phyloP scores from a whole-genome alignment of 2,797 vertebrate species.

The Aselliscus stoliczkanus region DNA sequence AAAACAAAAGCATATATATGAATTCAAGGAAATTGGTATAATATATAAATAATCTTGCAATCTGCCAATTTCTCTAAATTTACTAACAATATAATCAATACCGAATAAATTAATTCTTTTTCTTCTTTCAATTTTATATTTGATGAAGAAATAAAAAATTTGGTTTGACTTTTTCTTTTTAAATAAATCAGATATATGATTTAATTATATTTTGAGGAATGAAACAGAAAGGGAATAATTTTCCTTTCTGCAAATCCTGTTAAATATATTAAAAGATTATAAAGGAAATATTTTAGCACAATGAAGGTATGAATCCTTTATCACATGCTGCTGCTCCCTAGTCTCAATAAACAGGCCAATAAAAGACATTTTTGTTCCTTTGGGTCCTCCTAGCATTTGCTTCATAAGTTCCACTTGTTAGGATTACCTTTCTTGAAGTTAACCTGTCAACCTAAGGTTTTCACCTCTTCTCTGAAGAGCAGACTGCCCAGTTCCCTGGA shows the following conservation, averaged over 20 bases:
- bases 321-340: not conserved
- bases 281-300: not conserved
- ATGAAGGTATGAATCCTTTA: not conserved
- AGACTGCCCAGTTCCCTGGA: not conserved
- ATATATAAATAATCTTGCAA: not conserved
- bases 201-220: not conserved
- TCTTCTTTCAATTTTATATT: not conserved
- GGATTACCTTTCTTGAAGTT: slow-evolving; percentile 48
- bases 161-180: not conserved
- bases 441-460: slow-evolving; percentile 33
- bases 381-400: not conserved
- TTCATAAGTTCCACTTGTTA: slow-evolving; percentile 39
- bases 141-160: not conserved
- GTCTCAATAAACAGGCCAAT: not conserved
- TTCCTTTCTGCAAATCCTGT: not conserved
- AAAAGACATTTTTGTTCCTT: not conserved
- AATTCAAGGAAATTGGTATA: not conserved
- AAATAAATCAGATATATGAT: not conserved
- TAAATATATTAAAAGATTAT: not conserved
- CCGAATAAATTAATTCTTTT: not conserved
- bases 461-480: slow-evolving; percentile 13
- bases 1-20: not conserved
- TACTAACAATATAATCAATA: not conserved
- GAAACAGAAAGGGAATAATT: slow-evolving; percentile 3
- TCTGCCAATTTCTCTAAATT: not conserved